Percentiles rank a stretch among this genome's conserved stretches.
These are phyloP conservation scores for Oreohelix idahoensis DNA, from an alignment of 1,140 invertebrate species.

Conservation along the genomic window DNA sequence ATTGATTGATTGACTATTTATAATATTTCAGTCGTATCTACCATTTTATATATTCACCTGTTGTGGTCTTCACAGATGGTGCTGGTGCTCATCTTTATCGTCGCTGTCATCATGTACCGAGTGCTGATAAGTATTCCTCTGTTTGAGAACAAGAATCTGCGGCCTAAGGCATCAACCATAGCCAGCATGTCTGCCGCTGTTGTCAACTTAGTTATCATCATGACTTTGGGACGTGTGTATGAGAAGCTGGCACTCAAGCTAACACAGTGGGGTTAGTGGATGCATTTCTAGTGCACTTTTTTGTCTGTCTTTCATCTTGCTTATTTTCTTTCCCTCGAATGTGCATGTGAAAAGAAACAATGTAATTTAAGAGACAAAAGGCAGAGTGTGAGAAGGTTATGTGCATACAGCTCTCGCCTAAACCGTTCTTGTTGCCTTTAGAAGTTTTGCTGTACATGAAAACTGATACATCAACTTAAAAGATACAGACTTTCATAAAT, in stretches of 20 bases:
- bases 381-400: no score
- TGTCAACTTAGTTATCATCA: constrained; percentile 82
- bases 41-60: no score
- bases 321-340: no score
- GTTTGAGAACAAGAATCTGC: constrained; percentile 77
- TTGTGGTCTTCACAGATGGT: constrained; percentile 75
- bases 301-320: neutral
- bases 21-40: no score
- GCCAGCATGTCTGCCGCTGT: constrained; percentile 81
- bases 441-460: no score
- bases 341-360: no score
- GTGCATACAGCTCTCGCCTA: no score
- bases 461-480: no score
- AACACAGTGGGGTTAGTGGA: constrained; percentile 84
- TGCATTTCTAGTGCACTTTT: neutral
- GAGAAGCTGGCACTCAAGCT: constrained; percentile 90
- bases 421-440: no score
- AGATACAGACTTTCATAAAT: no score
- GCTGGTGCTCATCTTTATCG: constrained; percentile 82
- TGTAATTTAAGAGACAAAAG: no score
- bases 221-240: constrained; percentile 83
- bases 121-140: constrained; percentile 79
- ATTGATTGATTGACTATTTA: no score
- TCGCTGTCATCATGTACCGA: constrained; percentile 84
- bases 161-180: constrained; percentile 79